Percentiles rank a stretch among this genome's conserved stretches.
Conservation (phyloP, 2,113 vertebrate genomes). For the Motacilla tschutschensis region DNA sequence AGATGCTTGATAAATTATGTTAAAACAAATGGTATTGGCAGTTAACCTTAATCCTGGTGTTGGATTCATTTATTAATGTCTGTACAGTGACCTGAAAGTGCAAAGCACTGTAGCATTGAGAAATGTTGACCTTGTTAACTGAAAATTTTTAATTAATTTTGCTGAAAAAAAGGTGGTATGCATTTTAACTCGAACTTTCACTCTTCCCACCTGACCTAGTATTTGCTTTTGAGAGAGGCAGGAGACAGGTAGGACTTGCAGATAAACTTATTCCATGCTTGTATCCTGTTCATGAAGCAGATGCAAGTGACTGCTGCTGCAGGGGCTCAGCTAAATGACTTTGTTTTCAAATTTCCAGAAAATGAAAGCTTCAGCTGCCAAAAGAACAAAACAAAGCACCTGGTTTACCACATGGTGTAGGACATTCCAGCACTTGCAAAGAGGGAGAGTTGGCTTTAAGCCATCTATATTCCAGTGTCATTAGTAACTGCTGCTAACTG, state of each 20-base stretch:
- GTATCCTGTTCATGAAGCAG: background rate
- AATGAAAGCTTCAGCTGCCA: conserved; percentile 52
- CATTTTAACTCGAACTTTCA: background rate
- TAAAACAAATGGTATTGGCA: background rate
- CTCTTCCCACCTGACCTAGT: background rate
- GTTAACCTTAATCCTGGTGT: conserved; percentile 14
- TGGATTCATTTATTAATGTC: background rate
- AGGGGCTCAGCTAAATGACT: conserved; percentile 8
- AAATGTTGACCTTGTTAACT: background rate
- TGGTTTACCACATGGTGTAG: conserved; percentile 55
- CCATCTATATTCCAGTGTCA: conserved; percentile 7
- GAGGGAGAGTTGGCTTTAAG: conserved; percentile 31
- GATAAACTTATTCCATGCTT: background rate
- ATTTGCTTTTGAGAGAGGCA: background rate
- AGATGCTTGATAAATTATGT: conserved; percentile 6
- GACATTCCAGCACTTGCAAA: conserved; percentile 44
- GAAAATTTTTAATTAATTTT: background rate
- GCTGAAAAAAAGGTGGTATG: background rate
- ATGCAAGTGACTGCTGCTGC: background rate
- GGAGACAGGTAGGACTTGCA: background rate
- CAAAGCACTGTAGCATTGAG: background rate
- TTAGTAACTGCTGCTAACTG: conserved; percentile 40
- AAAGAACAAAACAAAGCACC: conserved; percentile 58
- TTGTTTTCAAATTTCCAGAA: conserved; percentile 33
- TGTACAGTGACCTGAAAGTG: conserved; percentile 3